Percentiles rank a stretch among this genome's conserved stretches.
Conservation (phyloP, 2,113 vertebrate species). For the Nannobrachium achirus region DNA sequence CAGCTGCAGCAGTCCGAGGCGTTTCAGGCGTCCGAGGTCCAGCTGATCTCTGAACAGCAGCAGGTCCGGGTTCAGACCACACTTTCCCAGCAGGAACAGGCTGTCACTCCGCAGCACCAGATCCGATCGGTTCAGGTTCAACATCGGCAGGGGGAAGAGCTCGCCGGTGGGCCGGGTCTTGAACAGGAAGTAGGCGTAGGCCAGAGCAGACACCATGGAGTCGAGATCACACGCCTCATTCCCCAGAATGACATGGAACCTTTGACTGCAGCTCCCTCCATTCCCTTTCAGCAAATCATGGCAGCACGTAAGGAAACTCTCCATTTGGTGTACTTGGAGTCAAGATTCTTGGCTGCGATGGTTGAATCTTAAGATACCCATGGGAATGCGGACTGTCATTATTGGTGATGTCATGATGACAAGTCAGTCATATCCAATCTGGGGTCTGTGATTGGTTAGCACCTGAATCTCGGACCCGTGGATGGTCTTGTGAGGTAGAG, state of each 20-base stretch:
- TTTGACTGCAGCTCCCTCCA: too few relatives aligned
- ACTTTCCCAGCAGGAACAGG: conserved; percentile 76
- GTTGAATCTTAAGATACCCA: too few relatives aligned
- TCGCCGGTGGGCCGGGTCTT: conserved; percentile 43
- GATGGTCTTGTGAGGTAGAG: too few relatives aligned
- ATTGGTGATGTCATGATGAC: too few relatives aligned
- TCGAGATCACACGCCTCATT: conserved; percentile 90
- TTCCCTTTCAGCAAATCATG: too few relatives aligned
- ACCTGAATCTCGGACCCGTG: too few relatives aligned
- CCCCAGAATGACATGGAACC: conserved; percentile 84
- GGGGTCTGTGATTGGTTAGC: too few relatives aligned
- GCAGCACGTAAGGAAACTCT: too few relatives aligned
- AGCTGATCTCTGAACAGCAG: conserved; percentile 86
- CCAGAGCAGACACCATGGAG: conserved; percentile 83
- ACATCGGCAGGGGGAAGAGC: conserved; percentile 55
- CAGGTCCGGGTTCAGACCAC: conserved; percentile 45
- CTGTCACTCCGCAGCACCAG: conserved; percentile 80
- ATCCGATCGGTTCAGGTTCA: conserved; percentile 84
- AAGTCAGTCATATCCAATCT: too few relatives aligned
- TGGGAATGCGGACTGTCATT: too few relatives aligned
- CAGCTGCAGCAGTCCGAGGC: conserved; percentile 74
- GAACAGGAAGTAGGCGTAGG: conserved; percentile 83
- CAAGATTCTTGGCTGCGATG: too few relatives aligned
- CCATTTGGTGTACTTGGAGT: too few relatives aligned
- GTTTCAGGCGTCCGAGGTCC: conserved; percentile 77